Evolutionary conservation across 2,113 vertebrate species (phyloP), one percentile per base, ranked within the genome.

Genomic region (Reinhardtius hippoglossoides): DNA sequence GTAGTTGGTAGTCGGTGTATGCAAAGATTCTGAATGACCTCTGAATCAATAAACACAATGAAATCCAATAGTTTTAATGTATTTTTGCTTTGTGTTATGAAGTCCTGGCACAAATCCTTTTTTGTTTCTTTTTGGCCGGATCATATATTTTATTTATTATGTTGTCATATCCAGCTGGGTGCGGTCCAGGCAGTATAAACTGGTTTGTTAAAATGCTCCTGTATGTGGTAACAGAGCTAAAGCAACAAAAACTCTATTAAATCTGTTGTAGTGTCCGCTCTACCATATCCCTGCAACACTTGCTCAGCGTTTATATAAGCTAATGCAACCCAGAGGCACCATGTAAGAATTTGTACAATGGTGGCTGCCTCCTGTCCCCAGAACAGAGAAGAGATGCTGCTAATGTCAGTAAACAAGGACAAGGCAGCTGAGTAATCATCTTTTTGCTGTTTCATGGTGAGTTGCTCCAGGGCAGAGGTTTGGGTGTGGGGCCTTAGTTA

Each of bases 41-140:
- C 27, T 81, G 74, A 67, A 65, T 82, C 42, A 86, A 85, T 88
- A 79, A 48, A 83, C 65, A 83, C 65, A 67, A 63, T 83, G 24
- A 76, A 84, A 90, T 87, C 70, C 80, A 89, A 79, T 89, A 65
- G 78, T 31, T 74, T 48, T 26, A 81, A 86, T 89, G 71, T 80
- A 66, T 83, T 42, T 24, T 67, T 23, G 20, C 50, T 27, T 55
- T 61, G 56, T 70, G 58, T 83, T 83, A 71, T 78, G 61, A 74
- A 48, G 40, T 69, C 10, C 58, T 14, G 54, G 35, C 60, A 71
- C 56, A 79, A 75, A 65, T 58, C 26, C 42, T 18, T 59, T 61
- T 61, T 69, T 64, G 2, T 37, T 69, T 71, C 35, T 48, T 82
- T 75, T 74, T 37, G 52, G 60, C 52, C 37, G 48, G 55, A 87